A percentile compares a stretch with the other conserved stretches of the same genome.
Conservation (phyloP, 2,113 vertebrate genomes). For the Dipodomys merriami region DNA sequence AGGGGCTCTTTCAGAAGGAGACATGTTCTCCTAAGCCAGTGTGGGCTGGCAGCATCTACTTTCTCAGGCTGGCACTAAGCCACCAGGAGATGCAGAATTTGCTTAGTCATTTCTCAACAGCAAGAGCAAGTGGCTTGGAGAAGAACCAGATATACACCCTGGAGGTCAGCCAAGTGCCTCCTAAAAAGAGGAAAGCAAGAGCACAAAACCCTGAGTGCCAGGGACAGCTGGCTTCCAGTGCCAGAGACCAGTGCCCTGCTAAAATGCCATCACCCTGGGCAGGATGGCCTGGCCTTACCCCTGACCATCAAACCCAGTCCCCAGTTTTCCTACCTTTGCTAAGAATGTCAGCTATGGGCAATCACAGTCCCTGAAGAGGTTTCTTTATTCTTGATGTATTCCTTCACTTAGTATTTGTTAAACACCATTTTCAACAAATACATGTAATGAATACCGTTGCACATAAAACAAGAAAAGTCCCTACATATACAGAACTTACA, state of each 20-base stretch:
- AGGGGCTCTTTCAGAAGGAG: background rate
- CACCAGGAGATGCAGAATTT: conserved; percentile 46
- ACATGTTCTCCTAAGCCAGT: background rate
- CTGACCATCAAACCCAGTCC: background rate
- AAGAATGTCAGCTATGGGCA: background rate
- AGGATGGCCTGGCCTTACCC: background rate
- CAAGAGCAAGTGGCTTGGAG: conserved; percentile 56
- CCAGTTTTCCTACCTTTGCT: background rate
- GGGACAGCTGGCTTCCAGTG: background rate
- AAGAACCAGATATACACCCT: conserved; percentile 54
- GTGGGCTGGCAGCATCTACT: conserved; percentile 25
- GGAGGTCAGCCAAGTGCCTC: conserved; percentile 27
- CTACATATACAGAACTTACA: background rate
- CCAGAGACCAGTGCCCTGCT: background rate
- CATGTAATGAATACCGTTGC: background rate
- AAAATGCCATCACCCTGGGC: background rate
- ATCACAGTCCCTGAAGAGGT: background rate
- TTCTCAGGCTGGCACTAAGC: conserved; percentile 2
- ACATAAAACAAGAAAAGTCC: background rate
- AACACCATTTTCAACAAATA: background rate
- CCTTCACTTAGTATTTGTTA: background rate
- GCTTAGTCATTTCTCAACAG: conserved; percentile 66
- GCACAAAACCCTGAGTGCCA: background rate
- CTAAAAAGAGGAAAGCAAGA: conserved; percentile 48
- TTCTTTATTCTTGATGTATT: conserved; percentile 11